Evolutionary conservation across 1,140 invertebrate genomes (phyloP).

Genomic region (Procambarus clarkii): DNA sequence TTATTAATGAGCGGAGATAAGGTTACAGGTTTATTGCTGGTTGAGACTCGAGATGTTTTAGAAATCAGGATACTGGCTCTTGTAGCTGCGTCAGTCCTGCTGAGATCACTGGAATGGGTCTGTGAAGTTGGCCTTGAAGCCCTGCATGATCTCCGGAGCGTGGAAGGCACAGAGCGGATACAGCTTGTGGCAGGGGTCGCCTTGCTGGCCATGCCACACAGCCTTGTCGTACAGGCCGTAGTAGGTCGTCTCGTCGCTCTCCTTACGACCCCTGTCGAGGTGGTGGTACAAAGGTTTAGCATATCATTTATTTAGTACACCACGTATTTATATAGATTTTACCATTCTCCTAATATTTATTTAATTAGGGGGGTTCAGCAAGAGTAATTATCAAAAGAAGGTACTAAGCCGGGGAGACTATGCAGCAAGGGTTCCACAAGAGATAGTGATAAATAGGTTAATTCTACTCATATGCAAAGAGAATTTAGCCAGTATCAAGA

Average conservation of each 20-base stretch:
- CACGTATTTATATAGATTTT: not conserved
- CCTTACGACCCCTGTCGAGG: conserved; percentile 45
- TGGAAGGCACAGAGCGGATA: conserved; percentile 49
- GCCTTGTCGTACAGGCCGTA: conserved; percentile 59
- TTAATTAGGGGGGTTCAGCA: not conserved
- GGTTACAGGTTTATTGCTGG: not conserved
- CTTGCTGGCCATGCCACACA: conserved; percentile 50
- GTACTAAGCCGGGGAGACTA: not conserved
- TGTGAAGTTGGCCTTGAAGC: not conserved
- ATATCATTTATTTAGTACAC: not conserved
- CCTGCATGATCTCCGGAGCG: not conserved
- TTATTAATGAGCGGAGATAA: not conserved
- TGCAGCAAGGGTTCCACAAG: no score
- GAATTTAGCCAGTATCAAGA: no score
- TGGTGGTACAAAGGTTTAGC: not conserved
- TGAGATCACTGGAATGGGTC: not conserved
- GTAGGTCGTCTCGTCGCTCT: conserved; percentile 40
- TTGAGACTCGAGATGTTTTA: not conserved
- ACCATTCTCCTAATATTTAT: not conserved
- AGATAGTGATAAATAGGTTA: no score
- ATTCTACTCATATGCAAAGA: no score
- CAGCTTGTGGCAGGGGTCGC: conserved; percentile 40
- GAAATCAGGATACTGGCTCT: not conserved
- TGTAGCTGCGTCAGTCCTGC: not conserved
- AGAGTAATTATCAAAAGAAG: no score